A percentile compares a stretch with the other conserved stretches of the same genome.
Conservation (phyloP, 2,113 vertebrate species). For the Pardalotus punctatus region DNA sequence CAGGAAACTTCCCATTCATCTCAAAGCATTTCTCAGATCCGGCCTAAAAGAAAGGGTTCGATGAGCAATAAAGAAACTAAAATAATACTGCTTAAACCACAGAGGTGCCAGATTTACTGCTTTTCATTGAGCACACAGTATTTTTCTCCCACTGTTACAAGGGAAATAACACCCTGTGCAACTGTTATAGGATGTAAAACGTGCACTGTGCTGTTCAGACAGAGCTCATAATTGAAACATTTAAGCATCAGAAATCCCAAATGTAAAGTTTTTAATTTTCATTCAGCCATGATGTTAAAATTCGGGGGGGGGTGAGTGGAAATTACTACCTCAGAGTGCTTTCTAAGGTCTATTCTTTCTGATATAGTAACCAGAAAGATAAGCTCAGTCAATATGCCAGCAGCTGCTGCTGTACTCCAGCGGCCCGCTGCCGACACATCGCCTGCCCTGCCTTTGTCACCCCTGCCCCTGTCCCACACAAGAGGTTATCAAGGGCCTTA, state of each 20-base stretch:
- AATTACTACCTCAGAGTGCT: background rate
- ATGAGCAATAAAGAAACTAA: constrained; percentile 18
- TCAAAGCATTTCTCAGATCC: background rate
- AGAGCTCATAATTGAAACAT: background rate
- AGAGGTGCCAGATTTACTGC: constrained; percentile 33
- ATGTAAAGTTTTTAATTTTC: constrained; percentile 63
- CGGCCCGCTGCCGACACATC: accelerated
- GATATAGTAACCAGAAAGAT: background rate
- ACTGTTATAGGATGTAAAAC: background rate
- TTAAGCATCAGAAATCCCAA: constrained; percentile 5
- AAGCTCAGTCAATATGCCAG: background rate
- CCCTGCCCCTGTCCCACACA: background rate
- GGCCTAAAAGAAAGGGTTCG: background rate
- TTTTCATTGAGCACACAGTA: background rate
- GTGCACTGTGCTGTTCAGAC: background rate
- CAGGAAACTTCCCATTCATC: background rate
- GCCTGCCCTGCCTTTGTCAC: background rate
- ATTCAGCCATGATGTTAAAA: constrained; percentile 59
- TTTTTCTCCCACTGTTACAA: constrained; percentile 11
- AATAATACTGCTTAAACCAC: constrained; percentile 27
- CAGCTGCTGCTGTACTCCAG: background rate
- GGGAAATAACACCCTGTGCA: background rate
- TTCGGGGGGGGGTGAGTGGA: background rate
- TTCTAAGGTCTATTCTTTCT: background rate
- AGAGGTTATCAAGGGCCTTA: background rate